Evolutionary conservation across 2,797 vertebrate genomes (phyloP).

Genomic region (Halcyon badia): DNA sequence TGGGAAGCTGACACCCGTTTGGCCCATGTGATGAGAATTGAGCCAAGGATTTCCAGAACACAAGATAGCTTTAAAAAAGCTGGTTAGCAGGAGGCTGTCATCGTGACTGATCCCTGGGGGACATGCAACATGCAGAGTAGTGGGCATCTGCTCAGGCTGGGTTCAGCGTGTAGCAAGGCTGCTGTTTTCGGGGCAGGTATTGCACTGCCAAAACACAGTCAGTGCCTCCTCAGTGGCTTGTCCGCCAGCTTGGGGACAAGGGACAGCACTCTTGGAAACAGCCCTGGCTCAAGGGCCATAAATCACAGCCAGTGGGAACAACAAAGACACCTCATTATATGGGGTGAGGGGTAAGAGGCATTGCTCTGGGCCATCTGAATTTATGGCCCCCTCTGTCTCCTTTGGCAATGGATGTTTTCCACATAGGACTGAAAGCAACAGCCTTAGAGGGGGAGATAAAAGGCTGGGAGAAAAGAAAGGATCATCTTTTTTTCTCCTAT

Average conservation of each 20-base stretch:
- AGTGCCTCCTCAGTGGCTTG: neutral
- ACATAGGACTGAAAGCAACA: conserved; percentile 35
- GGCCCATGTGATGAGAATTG: neutral
- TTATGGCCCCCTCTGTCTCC: conserved; percentile 68
- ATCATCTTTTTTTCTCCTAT: conserved; percentile 48
- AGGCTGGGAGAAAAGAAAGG: conserved; percentile 57
- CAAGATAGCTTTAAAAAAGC: neutral
- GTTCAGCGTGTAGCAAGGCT: accelerated
- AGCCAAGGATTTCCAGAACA: neutral
- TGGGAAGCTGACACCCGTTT: neutral
- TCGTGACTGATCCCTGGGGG: neutral
- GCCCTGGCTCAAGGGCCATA: neutral
- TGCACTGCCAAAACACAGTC: neutral
- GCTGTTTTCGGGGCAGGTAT: neutral
- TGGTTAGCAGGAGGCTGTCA: neutral
- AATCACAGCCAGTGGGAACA: neutral
- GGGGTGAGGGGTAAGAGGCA: conserved; percentile 1
- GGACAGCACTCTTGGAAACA: neutral
- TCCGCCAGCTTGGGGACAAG: neutral
- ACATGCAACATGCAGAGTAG: neutral
- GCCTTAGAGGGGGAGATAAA: conserved; percentile 53
- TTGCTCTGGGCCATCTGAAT: neutral
- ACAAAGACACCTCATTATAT: neutral
- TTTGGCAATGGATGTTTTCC: conserved; percentile 35
- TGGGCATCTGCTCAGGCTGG: neutral